Base-by-base conservation (phyloP, 2,888 invertebrate genomes). In the Agrotis puta region DNA sequence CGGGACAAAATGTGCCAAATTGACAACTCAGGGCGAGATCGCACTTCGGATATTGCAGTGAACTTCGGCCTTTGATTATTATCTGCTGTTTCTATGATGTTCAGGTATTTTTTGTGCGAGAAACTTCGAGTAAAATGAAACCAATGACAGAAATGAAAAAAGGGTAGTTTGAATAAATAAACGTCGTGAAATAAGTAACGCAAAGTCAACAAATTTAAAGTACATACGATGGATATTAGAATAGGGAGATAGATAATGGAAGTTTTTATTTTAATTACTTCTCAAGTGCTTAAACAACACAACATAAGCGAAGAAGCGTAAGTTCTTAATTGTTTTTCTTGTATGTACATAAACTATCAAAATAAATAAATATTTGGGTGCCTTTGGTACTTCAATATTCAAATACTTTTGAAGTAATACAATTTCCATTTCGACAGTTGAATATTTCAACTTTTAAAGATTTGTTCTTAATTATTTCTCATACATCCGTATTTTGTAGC, bases 1-100 rank as follows among this genome's bases (percentile, higher is more conserved):
- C 84, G 90, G 89, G 88, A 92, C 91, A 92, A 93, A 94, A 93
- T 93, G 93, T 91, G 89, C 89, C 92, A 93, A 94, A 94, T 93
- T 94, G 93, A 90, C 92, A 92, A 93, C 88, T 92, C 91, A 84
- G 89, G 87, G 77, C 81, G 83, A 88, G 91, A 92, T 93, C 91
- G 88, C 89, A 89, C 92, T 90, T 90, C 86, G 87, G 89, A 92
- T 91, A 89, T 87, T 87, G 88, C 88, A 86, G 83, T 83, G 83
- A 83, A 83, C 84, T 81, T 80, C 72, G 79, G 67, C 74, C 79
- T 79, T 80, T 74, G 77, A 75, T 79, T 75, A 70, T 47, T 58
- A 75, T 77, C 67, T 66, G 59, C 56, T 45, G 57, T 69, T 68
- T 68, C 65, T 56, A 64, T 48, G 63, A 22, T 24, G 43, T 59